phyloP scores from a whole-genome alignment of 1,140 invertebrate genomes.

The Mamestra configurata region DNA sequence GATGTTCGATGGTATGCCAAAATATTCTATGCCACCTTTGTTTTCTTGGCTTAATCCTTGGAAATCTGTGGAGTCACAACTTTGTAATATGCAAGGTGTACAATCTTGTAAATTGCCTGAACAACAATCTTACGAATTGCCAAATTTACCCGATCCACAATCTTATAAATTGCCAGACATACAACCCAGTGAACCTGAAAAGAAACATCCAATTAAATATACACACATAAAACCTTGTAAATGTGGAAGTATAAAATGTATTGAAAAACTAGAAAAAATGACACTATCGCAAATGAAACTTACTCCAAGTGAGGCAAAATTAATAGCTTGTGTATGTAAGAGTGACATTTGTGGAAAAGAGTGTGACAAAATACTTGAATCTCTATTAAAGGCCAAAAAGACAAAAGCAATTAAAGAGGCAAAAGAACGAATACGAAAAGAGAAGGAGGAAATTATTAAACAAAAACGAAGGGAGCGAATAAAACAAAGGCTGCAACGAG shows the following conservation, averaged over 20 bases:
- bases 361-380: background rate
- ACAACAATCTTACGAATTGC: too few relatives aligned
- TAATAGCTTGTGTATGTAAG: constrained; percentile 16
- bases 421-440: background rate
- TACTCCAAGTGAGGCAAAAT: background rate
- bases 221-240: background rate
- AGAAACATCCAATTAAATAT: too few relatives aligned
- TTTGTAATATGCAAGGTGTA: background rate
- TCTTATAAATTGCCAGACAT: background rate
- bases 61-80: too few relatives aligned
- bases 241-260: constrained; percentile 1
- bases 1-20: constrained; percentile 20
- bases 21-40: background rate
- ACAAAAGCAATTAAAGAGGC: background rate
- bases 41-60: background rate
- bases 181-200: background rate
- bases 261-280: background rate
- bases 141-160: background rate
- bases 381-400: background rate
- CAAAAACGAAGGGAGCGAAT: background rate
- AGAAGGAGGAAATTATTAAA: background rate
- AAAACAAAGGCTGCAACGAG: background rate
- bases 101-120: background rate
- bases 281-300: constrained; percentile 2
- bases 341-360: background rate